A percentile compares a stretch with the other conserved stretches of the same genome.
phyloP scores from a whole-genome alignment of 2,888 invertebrate genomes.

The Aleiodes alternator region DNA sequence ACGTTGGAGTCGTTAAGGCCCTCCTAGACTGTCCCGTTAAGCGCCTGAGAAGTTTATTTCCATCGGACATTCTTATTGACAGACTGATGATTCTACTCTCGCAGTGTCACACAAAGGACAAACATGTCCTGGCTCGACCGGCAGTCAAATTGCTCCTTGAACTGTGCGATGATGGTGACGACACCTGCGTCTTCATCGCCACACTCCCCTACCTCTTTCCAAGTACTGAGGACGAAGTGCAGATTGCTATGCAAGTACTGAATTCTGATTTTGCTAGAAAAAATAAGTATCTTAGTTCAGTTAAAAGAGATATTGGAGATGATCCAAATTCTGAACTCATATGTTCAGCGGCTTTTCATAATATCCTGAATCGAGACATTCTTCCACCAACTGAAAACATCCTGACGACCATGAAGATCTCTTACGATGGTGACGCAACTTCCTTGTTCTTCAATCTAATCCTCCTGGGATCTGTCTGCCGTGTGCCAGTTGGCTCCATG shows the following conservation, averaged over 20 bases:
- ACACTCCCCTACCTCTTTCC: conserved; percentile 82
- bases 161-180: conserved; percentile 71
- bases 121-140: conserved; percentile 63
- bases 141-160: conserved; percentile 68
- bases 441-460: conserved; percentile 70
- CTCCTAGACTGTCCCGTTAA: conserved; percentile 67
- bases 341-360: conserved; percentile 68
- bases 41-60: conserved; percentile 61
- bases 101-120: conserved; percentile 62
- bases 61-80: conserved; percentile 64
- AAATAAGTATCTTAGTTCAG: conserved; percentile 67
- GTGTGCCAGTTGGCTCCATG: conserved; percentile 68
- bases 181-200: conserved; percentile 79
- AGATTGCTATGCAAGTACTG: conserved; percentile 75
- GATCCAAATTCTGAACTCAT: conserved; percentile 61
- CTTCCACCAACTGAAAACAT: conserved; percentile 66
- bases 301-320: conserved; percentile 61
- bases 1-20: conserved; percentile 79
- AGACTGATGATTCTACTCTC: conserved; percentile 66
- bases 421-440: conserved; percentile 65
- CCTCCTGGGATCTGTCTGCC: conserved; percentile 69
- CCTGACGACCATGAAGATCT: conserved; percentile 64
- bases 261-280: conserved; percentile 74
- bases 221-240: conserved; percentile 72
- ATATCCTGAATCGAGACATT: conserved; percentile 66